These are phyloP conservation scores for Dugesia japonica DNA, from an alignment of 2,888 invertebrate genomes.

Conservation along the genomic window DNA sequence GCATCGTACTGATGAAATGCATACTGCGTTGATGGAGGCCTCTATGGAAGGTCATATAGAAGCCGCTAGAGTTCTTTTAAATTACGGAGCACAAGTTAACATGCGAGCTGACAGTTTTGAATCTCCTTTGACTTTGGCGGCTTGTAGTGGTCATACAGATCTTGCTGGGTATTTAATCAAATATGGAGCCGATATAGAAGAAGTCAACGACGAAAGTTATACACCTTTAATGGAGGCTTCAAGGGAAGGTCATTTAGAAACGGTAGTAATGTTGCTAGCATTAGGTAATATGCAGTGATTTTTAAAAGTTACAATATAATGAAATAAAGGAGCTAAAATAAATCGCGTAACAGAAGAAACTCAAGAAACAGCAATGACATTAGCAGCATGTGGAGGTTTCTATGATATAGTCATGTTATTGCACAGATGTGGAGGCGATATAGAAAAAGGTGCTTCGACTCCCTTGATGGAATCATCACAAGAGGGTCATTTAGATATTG, in stretches of 20 bases:
- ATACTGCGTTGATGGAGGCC: slow-evolving; percentile 96
- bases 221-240: slow-evolving; percentile 98
- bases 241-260: slow-evolving; percentile 90
- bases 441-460: slow-evolving; percentile 86
- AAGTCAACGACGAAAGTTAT: slow-evolving; percentile 96
- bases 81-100: slow-evolving; percentile 67
- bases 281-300: slow-evolving; percentile 54
- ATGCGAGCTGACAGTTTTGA: slow-evolving; percentile 99
- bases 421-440: slow-evolving; percentile 70
- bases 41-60: slow-evolving; percentile 90
- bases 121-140: slow-evolving; percentile 87
- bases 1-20: slow-evolving; percentile 98
- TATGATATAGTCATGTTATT: slow-evolving; percentile 80
- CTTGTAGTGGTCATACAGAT: slow-evolving; percentile 94
- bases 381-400: slow-evolving; percentile 81
- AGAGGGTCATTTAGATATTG: slow-evolving; percentile 89
- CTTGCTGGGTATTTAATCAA: slow-evolving; percentile 83
- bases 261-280: slow-evolving; percentile 77
- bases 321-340: slow-evolving; percentile 62
- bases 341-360: slow-evolving; percentile 97
- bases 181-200: slow-evolving; percentile 91
- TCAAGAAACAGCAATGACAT: slow-evolving; percentile 81
- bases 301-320: slow-evolving; percentile 30
- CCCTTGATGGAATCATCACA: slow-evolving; percentile 95
- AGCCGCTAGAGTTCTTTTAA: slow-evolving; percentile 73